Evolutionary conservation across 2,888 invertebrate species (phyloP).

Genomic region (Phalera bucephala): DNA sequence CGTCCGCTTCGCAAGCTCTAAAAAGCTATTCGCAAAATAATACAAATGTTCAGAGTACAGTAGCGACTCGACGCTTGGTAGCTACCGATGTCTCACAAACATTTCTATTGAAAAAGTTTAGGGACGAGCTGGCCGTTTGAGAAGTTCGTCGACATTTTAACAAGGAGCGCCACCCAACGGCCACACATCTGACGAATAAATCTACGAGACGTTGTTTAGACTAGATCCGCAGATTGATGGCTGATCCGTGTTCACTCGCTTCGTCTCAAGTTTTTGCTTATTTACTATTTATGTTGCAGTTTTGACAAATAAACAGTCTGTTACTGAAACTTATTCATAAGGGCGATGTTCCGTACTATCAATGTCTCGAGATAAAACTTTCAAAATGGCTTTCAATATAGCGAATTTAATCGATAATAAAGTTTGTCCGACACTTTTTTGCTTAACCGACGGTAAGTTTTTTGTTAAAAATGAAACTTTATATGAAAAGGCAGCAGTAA

Average conservation of each 20-base stretch:
- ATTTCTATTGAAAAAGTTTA: constrained; percentile 62
- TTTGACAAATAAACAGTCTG: constrained; percentile 1
- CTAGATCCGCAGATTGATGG: constrained; percentile 46
- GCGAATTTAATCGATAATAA: background rate
- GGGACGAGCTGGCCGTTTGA: constrained; percentile 28
- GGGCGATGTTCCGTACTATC: background rate
- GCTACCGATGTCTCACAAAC: constrained; percentile 46
- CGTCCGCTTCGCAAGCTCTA: constrained; percentile 15
- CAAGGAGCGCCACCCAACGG: constrained; percentile 39
- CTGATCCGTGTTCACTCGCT: constrained; percentile 16
- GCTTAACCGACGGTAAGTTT: constrained; percentile 3
- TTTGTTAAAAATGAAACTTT: constrained; percentile 30
- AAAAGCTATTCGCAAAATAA: constrained; percentile 33
- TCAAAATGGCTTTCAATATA: background rate
- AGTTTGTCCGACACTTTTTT: constrained; percentile 2
- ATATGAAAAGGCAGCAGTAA: constrained; percentile 43
- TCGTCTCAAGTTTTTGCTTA: constrained; percentile 4
- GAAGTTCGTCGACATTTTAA: constrained; percentile 65
- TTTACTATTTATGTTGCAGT: constrained; percentile 1
- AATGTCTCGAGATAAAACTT: background rate
- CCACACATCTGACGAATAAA: constrained; percentile 50
- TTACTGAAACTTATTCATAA: constrained; percentile 1
- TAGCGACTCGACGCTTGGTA: constrained; percentile 21
- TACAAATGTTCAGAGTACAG: constrained; percentile 23
- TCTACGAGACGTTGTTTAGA: constrained; percentile 49